Conservation (phyloP, 2,888 invertebrate genomes). For the Hypsopygia costalis region DNA sequence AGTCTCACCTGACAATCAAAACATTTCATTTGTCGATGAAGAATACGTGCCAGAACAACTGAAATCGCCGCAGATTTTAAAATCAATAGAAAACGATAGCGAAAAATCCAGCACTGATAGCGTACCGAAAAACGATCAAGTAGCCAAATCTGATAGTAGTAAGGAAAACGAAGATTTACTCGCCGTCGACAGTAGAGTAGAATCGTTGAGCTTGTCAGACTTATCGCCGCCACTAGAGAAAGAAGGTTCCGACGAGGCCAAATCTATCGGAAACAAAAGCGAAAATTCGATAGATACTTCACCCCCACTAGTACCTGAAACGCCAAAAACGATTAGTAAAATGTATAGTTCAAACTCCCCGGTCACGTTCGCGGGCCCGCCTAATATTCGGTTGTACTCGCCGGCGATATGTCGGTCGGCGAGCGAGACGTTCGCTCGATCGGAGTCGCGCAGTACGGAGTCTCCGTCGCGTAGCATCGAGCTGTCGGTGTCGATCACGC, state of each 20-base stretch:
- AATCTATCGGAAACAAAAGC: slow-evolving; percentile 21
- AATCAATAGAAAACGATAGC: slow-evolving; percentile 36
- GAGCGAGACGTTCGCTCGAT: slow-evolving; percentile 59
- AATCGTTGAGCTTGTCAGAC: slow-evolving; percentile 50
- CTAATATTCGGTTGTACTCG: slow-evolving; percentile 53
- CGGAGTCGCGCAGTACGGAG: slow-evolving; percentile 39
- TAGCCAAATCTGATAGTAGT: slow-evolving; percentile 17
- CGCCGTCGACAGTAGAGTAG: slow-evolving; percentile 34
- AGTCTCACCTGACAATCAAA: slow-evolving; percentile 20
- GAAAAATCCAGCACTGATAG: slow-evolving; percentile 26
- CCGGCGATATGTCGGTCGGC: slow-evolving; percentile 70
- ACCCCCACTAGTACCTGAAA: slow-evolving; percentile 49
- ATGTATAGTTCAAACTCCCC: slow-evolving; percentile 21
- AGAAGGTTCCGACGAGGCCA: slow-evolving; percentile 20
- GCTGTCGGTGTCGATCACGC: slow-evolving; percentile 35
- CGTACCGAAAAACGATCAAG: slow-evolving; percentile 23
- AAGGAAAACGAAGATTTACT: slow-evolving; percentile 11
- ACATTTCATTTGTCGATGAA: slow-evolving; percentile 10
- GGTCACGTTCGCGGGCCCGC: slow-evolving; percentile 29
- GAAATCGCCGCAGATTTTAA: slow-evolving; percentile 31
- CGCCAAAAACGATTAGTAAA: slow-evolving; percentile 28
- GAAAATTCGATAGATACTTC: slow-evolving; percentile 41
- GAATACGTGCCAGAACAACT: slow-evolving; percentile 24
- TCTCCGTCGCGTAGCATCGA: slow-evolving; percentile 48
- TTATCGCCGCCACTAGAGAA: slow-evolving; percentile 51